Conservation (phyloP, 2,888 invertebrate genomes). For the Thymelicus lineola region DNA sequence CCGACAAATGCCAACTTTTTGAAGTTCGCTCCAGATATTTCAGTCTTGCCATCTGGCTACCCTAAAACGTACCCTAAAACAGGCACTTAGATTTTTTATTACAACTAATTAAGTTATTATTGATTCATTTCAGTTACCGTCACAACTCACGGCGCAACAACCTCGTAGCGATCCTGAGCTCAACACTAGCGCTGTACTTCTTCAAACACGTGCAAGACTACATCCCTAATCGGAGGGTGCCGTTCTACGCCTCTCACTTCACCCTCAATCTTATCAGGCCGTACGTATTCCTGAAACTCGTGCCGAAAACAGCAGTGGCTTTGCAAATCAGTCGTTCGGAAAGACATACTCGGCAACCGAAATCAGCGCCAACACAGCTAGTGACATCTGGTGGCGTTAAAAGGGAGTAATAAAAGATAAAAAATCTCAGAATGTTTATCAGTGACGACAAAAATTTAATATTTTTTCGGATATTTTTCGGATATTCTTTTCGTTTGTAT, state of each 20-base stretch:
- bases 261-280: conserved; percentile 55
- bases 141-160: conserved; percentile 68
- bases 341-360: not conserved
- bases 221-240: conserved; percentile 49
- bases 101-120: too few relatives aligned
- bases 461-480: too few relatives aligned
- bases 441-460: too few relatives aligned
- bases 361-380: not conserved
- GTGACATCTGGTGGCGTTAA: not conserved
- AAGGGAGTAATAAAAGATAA: too few relatives aligned
- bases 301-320: conserved; percentile 61
- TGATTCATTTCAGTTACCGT: conserved; percentile 76
- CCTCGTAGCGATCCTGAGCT: conserved; percentile 55
- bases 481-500: too few relatives aligned
- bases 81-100: too few relatives aligned
- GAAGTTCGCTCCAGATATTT: too few relatives aligned
- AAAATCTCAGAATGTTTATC: too few relatives aligned
- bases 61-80: too few relatives aligned
- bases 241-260: conserved; percentile 56
- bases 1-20: too few relatives aligned
- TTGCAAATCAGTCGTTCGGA: conserved; percentile 51
- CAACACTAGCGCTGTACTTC: conserved; percentile 46
- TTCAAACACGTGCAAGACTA: conserved; percentile 51
- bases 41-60: too few relatives aligned
- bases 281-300: conserved; percentile 53